Base-by-base conservation (phyloP, 2,888 invertebrate species). In the Aspidiotus rigidus region DNA sequence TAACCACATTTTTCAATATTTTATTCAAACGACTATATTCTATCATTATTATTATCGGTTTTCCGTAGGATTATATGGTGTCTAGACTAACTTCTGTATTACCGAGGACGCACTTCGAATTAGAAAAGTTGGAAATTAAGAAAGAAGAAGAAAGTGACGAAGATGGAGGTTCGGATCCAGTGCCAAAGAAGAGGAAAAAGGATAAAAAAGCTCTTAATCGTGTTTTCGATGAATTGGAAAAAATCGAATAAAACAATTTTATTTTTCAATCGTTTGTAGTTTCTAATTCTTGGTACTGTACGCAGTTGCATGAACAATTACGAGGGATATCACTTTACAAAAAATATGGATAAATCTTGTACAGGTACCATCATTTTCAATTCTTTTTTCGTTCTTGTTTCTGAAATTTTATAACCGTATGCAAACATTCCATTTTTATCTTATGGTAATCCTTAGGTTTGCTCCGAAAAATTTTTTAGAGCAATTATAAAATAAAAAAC, bases 31-130 rank as follows among this genome's bases (percentile, higher is more conserved):
- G 7, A 15, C 56, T 15, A 56, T 15, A 56, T 15, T 56, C 10
- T 44, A 17, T 39, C 39, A 28, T 54, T 15, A 57, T 15, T 9
- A 62, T 13, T 53, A n/a, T 64, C 40, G 49, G n/a, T 69, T 57
- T 39, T 28, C 11, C 15, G n/a, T 39, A 69, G 69, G 63, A 69
- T 57, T 69, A 69, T 15, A 44, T 57, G 62, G 62, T 62, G 15
- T 62, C 69, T 11, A 54, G 63, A 56, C 56, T 69, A 11, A 69
- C 69, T 28, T 44, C 62, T 15, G 13, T 69, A 42, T 62, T 69
- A 42, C 44, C 63, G 11, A 55, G 17, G 44, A 55, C 62, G 28
- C n/a, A 41, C 6, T 62, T 69, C 42, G 57, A 44, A 55, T 15
- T 67, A 6, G 49, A 59, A 41, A 60, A 28, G 39, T 42, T 67